These are phyloP conservation scores for Brachirus orientalis DNA, from an alignment of 2,113 vertebrate species.

Conservation along the genomic window DNA sequence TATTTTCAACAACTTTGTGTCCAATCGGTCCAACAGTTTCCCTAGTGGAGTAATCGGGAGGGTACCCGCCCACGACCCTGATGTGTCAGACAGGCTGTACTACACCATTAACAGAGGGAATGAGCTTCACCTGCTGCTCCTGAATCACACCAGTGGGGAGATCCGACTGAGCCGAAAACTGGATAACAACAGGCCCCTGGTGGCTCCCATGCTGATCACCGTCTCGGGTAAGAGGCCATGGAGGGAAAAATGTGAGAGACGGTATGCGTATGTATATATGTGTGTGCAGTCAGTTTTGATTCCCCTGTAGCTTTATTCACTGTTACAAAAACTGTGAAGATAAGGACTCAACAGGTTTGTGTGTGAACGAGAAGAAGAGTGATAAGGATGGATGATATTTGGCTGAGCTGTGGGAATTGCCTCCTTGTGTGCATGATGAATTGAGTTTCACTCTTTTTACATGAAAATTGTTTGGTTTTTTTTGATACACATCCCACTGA, in stretches of 20 bases:
- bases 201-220: conserved; percentile 96
- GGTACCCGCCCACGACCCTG: conserved; percentile 94
- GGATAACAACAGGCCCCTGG: conserved; percentile 97
- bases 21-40: conserved; percentile 96
- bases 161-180: conserved; percentile 95
- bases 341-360: conserved; percentile 39
- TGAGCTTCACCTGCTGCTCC: conserved; percentile 93
- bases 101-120: conserved; percentile 97
- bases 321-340: conserved; percentile 50
- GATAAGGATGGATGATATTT: conserved; percentile 16
- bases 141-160: conserved; percentile 96
- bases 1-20: conserved; percentile 98
- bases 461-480: neutral
- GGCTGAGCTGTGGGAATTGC: no score
- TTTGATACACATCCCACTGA: neutral
- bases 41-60: conserved; percentile 93
- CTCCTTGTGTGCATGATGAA: neutral
- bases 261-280: conserved; percentile 9
- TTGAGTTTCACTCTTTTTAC: neutral
- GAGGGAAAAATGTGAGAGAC: conserved; percentile 21
- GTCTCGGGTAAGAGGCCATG: conserved; percentile 91
- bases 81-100: conserved; percentile 93
- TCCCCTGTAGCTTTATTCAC: conserved; percentile 36
- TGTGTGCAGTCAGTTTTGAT: conserved; percentile 14
- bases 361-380: conserved; percentile 14